A percentile compares a stretch with the other conserved stretches of the same genome.
phyloP scores from a whole-genome alignment of 2,113 vertebrate species.

The Eulemur rufifrons region DNA sequence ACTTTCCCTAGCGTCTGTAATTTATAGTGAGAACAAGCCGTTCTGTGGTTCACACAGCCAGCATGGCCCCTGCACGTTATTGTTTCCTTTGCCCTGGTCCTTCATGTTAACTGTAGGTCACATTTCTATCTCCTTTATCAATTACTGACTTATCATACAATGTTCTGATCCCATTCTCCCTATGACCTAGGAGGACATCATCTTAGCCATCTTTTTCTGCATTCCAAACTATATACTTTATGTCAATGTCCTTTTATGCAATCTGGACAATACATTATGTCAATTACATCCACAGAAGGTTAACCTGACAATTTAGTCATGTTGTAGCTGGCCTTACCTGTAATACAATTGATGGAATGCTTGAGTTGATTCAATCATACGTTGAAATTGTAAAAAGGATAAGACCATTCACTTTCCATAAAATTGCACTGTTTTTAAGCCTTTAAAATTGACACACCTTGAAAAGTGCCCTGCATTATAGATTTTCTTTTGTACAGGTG shows the following conservation, averaged over 20 bases:
- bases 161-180: neutral
- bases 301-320: slow-evolving; percentile 67
- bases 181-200: slow-evolving; percentile 22
- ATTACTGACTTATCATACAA: slow-evolving; percentile 18
- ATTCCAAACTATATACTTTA: slow-evolving; percentile 14
- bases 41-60: neutral
- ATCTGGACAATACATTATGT: slow-evolving; percentile 56
- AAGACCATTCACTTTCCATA: slow-evolving; percentile 71
- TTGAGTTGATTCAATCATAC: slow-evolving; percentile 71
- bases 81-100: neutral
- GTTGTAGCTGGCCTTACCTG: slow-evolving; percentile 55
- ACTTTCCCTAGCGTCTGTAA: neutral
- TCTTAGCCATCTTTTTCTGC: neutral
- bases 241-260: slow-evolving; percentile 48
- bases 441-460: slow-evolving; percentile 70
- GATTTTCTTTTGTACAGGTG: slow-evolving; percentile 67
- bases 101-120: slow-evolving; percentile 11
- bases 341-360: slow-evolving; percentile 70
- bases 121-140: slow-evolving; percentile 40
- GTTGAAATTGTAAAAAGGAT: slow-evolving; percentile 63
- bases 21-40: neutral
- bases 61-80: accelerated
- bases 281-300: slow-evolving; percentile 62
- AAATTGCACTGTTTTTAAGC: slow-evolving; percentile 69
- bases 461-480: slow-evolving; percentile 63